Evolutionary conservation across 2,113 vertebrate genomes (phyloP), one percentile per base, ranked within the genome.

Genomic region (Apteryx owenii): DNA sequence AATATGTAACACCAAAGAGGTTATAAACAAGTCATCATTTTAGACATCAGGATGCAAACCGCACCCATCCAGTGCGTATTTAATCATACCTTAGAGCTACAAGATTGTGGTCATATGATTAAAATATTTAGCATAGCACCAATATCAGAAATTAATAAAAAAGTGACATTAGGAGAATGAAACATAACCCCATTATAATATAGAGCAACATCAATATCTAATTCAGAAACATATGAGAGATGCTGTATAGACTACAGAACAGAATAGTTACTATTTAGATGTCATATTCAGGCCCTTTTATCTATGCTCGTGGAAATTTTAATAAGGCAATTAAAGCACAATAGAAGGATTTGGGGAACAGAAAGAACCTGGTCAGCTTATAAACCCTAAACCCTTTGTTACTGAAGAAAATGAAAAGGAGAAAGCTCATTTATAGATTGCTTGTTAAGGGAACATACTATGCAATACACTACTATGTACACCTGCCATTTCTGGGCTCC

Each of bases 111-210:
- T 97, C 85, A 94, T 91, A 94, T 58, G 42, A 96, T 86, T 95
- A 97, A 96, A 86, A 95, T 93, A 93, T 92, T 92, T 96, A 89
- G 68, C 66, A 92, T 38, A 71, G 64, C 53, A 60, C 44, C 88
- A 88, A 78, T 89, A 91, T 64, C 81, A 95, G 75, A 97, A 96
- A 94, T 95, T 94, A 98, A 95, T 97, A 96, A 95, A 97, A 97
- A 90, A 89, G 68, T 97, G 95, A 90, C 94, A 96, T 92, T 95
- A 92, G 93, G 78, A 97, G 97, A 97, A 98, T 93, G 17, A 97
- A 95, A 92, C 85, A 91, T 61, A 95, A 94, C 70, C 78, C 50
- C 46, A 14, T 64, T 95, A 85, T 75, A 79, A 93, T 94, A 95
- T 22, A 94, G 21, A 81, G 77, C 53, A 93, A 93, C 36, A 91